Evolutionary conservation across 2,888 invertebrate genomes (phyloP).

Genomic region (Hydropsyche betteni): DNA sequence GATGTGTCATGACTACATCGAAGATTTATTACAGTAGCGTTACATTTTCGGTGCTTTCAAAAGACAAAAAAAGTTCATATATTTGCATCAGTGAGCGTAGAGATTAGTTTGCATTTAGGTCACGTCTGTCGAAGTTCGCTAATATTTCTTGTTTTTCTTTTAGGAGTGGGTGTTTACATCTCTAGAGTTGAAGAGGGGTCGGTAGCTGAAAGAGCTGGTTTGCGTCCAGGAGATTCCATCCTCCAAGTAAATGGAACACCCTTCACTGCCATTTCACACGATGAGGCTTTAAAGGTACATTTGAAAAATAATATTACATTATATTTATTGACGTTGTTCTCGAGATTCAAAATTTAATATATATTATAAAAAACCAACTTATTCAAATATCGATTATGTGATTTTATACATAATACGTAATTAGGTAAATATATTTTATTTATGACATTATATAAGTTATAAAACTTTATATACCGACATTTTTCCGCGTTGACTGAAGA

Average conservation of each 20-base stretch:
- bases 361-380: neutral
- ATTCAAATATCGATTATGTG: too few relatives aligned
- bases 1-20: too few relatives aligned
- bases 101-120: too few relatives aligned
- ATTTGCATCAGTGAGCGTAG: too few relatives aligned
- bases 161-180: conserved; percentile 91
- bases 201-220: conserved; percentile 86
- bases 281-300: conserved; percentile 88
- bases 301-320: conserved; percentile 45
- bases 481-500: too few relatives aligned
- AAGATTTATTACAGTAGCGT: too few relatives aligned
- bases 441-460: too few relatives aligned
- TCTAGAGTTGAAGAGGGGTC: conserved; percentile 91
- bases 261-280: conserved; percentile 90
- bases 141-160: conserved; percentile 55
- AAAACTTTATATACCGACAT: too few relatives aligned
- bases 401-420: too few relatives aligned
- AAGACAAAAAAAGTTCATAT: neutral
- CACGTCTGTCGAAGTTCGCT: too few relatives aligned
- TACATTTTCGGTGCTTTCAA: neutral
- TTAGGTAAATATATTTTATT: too few relatives aligned
- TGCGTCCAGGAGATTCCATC: conserved; percentile 93
- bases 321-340: too few relatives aligned
- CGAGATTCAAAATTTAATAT: neutral
- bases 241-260: conserved; percentile 94